A percentile compares a stretch with the other conserved stretches of the same genome.
Conservation (phyloP, 2,113 vertebrate species). For the Indri indri region DNA sequence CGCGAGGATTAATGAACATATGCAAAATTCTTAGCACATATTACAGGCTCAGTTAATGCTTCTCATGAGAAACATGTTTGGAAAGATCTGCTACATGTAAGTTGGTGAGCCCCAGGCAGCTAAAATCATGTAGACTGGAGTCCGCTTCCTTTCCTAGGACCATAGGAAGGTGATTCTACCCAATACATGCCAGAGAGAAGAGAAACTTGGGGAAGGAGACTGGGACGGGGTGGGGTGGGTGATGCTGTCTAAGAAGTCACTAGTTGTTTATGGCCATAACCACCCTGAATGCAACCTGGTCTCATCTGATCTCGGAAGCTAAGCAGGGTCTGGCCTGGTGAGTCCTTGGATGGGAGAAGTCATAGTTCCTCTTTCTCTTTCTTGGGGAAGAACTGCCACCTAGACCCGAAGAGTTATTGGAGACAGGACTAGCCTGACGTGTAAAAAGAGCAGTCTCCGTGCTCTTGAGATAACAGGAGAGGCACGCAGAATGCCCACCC, state of each 20-base stretch:
- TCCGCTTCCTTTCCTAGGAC: background rate
- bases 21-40: background rate
- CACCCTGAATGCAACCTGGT: no score
- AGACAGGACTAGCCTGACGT: background rate
- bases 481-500: rapidly evolving
- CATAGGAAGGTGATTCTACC: background rate
- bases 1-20: background rate
- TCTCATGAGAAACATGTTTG: background rate
- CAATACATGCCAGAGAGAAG: background rate
- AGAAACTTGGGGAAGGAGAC: background rate
- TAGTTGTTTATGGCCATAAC: background rate
- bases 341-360: background rate
- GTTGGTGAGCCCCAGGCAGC: background rate
- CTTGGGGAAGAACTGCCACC: background rate
- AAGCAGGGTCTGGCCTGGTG: no score
- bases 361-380: background rate
- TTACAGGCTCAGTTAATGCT: background rate
- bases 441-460: background rate
- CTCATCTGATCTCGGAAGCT: no score
- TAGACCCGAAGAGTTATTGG: background rate
- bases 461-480: background rate
- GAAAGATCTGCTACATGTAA: background rate
- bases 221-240: background rate
- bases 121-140: background rate
- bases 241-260: background rate